Conservation (phyloP, 2,113 vertebrate genomes). For the Cervus canadensis region DNA sequence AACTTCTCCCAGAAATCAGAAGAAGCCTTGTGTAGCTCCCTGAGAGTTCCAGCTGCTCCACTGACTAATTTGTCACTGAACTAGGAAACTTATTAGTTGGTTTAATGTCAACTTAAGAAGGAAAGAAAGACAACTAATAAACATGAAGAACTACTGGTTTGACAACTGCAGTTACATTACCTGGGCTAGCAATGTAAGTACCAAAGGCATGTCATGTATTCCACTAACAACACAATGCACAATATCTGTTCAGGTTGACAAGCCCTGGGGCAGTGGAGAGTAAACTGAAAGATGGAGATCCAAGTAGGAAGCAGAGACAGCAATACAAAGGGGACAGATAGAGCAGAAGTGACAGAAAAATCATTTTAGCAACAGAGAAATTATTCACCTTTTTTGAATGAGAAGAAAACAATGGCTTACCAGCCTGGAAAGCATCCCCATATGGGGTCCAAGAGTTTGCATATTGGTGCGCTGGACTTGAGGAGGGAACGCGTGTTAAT, state of each 20-base stretch:
- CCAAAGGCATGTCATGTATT: slow-evolving; percentile 55
- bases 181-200: slow-evolving; percentile 43
- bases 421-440: slow-evolving; percentile 1
- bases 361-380: slow-evolving; percentile 35
- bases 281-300: slow-evolving; percentile 51
- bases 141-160: slow-evolving; percentile 32
- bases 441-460: slow-evolving; percentile 8
- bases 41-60: not conserved
- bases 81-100: slow-evolving; percentile 38
- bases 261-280: slow-evolving; percentile 56
- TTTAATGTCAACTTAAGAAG: slow-evolving; percentile 39
- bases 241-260: slow-evolving; percentile 64
- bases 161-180: slow-evolving; percentile 51
- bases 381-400: slow-evolving; percentile 32
- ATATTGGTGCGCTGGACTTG: not conserved
- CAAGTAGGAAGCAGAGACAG: slow-evolving; percentile 37
- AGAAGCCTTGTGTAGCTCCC: not conserved
- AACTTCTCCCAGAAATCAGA: not conserved
- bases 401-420: slow-evolving; percentile 44
- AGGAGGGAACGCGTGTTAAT: slow-evolving; percentile 5
- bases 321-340: slow-evolving; percentile 44
- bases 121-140: slow-evolving; percentile 49
- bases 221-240: slow-evolving; percentile 4
- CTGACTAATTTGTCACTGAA: slow-evolving; percentile 10
- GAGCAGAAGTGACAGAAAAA: slow-evolving; percentile 53